These are phyloP conservation scores for Diloba caeruleocephala DNA, from an alignment of 2,888 invertebrate species.

Conservation along the genomic window DNA sequence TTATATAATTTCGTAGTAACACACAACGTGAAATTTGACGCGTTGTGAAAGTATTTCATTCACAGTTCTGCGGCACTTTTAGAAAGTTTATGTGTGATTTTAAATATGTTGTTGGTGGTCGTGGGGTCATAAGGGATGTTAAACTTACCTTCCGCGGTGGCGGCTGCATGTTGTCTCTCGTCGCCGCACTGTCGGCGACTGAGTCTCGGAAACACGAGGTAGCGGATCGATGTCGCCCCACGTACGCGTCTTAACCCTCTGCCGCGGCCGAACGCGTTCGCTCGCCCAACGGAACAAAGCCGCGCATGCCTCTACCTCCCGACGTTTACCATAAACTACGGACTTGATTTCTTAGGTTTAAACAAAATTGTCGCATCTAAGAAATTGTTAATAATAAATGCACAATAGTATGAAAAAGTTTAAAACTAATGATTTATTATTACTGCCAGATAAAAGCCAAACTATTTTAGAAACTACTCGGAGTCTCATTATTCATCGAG, in stretches of 20 bases:
- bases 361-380: not conserved
- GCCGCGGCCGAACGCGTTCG: conserved; percentile 57
- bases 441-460: too few species aligned
- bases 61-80: conserved; percentile 40
- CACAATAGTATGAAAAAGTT: not conserved
- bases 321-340: conserved; percentile 33
- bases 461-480: too few species aligned
- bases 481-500: not conserved
- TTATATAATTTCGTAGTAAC: conserved; percentile 52
- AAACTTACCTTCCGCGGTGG: conserved; percentile 94
- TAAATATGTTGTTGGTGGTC: not conserved
- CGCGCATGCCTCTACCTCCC: conserved; percentile 60
- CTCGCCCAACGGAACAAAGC: conserved; percentile 39
- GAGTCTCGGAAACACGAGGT: conserved; percentile 28
- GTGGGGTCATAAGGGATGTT: conserved; percentile 1
- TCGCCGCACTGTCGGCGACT: conserved; percentile 43
- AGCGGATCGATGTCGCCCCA: conserved; percentile 66
- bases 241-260: conserved; percentile 63
- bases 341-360: conserved; percentile 9
- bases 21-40: conserved; percentile 45
- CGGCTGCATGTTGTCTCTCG: conserved; percentile 91
- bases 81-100: conserved; percentile 32
- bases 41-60: conserved; percentile 38
- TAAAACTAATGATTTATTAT: too few species aligned
- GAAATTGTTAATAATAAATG: not conserved